A percentile compares a stretch with the other conserved stretches of the same genome.
Conservation (phyloP, 2,888 invertebrate species). For the Thymelicus sylvestris region DNA sequence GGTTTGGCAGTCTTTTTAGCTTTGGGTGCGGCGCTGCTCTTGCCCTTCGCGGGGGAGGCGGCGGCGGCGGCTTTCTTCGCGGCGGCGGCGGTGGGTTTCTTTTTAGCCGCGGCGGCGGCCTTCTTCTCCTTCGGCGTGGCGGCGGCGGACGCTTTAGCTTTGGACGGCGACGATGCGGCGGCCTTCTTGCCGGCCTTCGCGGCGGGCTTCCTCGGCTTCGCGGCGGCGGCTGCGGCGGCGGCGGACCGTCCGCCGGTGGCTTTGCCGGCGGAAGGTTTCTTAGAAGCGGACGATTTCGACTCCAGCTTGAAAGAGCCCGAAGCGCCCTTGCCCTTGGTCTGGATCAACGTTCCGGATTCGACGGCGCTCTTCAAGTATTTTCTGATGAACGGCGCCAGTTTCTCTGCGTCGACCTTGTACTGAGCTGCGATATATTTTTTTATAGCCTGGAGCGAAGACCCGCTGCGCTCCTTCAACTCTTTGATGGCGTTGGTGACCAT, state of each 20-base stretch:
- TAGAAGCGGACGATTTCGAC: conserved; percentile 50
- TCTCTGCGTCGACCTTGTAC: conserved; percentile 85
- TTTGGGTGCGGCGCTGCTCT: not conserved
- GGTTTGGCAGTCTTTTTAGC: conserved; percentile 30
- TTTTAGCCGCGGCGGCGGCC: no score
- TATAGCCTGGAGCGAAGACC: conserved; percentile 84
- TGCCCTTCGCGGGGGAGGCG: no score
- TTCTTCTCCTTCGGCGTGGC: conserved; percentile 38
- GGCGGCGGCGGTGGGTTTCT: no score
- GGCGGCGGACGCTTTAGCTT: conserved; percentile 38
- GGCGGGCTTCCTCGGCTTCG: conserved; percentile 48
- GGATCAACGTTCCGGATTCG: conserved; percentile 77
- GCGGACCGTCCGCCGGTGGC: conserved; percentile 32
- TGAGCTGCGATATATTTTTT: conserved; percentile 86
- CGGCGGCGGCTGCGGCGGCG: conserved; percentile 42
- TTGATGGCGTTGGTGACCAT: conserved; percentile 86
- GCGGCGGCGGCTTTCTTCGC: no score
- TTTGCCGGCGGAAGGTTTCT: conserved; percentile 44
- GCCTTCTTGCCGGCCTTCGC: conserved; percentile 49
- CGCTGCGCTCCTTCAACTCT: conserved; percentile 82
- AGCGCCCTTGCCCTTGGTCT: conserved; percentile 48
- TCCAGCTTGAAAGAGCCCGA: conserved; percentile 74
- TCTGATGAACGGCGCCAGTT: conserved; percentile 84
- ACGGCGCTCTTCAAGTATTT: conserved; percentile 83
- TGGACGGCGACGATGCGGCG: conserved; percentile 47